phyloP scores from a whole-genome alignment of 2,888 invertebrate species.

The Allacma fusca region DNA sequence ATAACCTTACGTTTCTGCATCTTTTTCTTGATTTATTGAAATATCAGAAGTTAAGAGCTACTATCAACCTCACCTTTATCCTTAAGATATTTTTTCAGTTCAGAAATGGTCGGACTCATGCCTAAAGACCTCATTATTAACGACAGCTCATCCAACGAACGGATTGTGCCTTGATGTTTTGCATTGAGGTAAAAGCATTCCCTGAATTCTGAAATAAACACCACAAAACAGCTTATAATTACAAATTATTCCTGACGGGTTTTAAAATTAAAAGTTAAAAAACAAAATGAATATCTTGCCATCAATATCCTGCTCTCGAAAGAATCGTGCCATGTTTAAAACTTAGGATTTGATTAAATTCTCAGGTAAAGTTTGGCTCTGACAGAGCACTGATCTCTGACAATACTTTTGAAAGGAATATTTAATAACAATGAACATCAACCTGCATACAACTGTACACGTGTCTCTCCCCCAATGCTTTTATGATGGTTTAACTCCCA shows the following conservation, averaged over 20 bases:
- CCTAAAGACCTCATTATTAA: conserved; percentile 94
- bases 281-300: conserved; percentile 69
- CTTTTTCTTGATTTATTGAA: no score
- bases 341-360: not conserved
- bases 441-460: not conserved
- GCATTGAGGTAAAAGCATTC: conserved; percentile 97
- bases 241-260: conserved; percentile 62
- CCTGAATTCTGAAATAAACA: conserved; percentile 77
- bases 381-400: not conserved
- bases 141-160: conserved; percentile 86
- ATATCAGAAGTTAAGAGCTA: no score
- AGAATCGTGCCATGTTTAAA: conserved; percentile 78
- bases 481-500: not conserved
- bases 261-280: conserved; percentile 21
- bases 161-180: conserved; percentile 81
- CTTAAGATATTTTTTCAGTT: conserved; percentile 82
- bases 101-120: conserved; percentile 91
- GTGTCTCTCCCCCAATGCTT: not conserved
- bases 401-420: not conserved
- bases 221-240: conserved; percentile 1
- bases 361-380: not conserved
- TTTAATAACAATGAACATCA: not conserved
- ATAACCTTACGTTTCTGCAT: no score
- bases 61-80: conserved; percentile 74
- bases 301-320: conserved; percentile 94